Percentiles rank a stretch among this genome's conserved stretches.
phyloP scores from a whole-genome alignment of 2,888 invertebrate species.

The Cephus runcator region DNA sequence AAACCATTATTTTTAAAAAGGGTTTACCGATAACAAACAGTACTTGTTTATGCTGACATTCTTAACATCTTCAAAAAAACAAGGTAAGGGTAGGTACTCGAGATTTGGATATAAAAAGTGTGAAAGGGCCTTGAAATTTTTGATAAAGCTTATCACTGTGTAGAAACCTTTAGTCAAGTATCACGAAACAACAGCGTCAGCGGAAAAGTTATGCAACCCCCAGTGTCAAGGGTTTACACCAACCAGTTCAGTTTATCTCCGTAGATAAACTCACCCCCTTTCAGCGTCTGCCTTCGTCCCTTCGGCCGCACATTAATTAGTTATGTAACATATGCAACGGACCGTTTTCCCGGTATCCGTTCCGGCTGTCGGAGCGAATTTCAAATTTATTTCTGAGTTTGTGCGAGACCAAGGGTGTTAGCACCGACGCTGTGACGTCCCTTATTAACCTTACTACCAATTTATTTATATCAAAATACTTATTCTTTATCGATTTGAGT shows the following conservation, averaged over 20 bases:
- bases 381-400: constrained; percentile 10
- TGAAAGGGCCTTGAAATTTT: not conserved
- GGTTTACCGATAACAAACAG: no score
- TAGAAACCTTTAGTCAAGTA: not conserved
- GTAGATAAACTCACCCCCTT: not conserved
- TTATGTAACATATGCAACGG: constrained; percentile 17
- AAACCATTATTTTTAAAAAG: not conserved
- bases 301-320: constrained; percentile 9
- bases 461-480: not conserved
- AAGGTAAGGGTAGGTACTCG: not conserved
- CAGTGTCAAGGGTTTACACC: not conserved
- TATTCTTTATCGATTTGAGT: not conserved
- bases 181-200: not conserved
- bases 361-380: constrained; percentile 8
- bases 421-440: not conserved
- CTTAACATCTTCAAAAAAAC: not conserved
- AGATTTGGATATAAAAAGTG: not conserved
- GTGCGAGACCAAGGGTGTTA: not conserved
- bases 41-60: not conserved
- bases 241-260: not conserved
- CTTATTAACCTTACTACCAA: not conserved
- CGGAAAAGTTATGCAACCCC: not conserved
- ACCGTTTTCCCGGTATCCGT: constrained; percentile 9
- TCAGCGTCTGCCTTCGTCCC: constrained; percentile 1
- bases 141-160: not conserved